Base-by-base conservation (phyloP, 1,140 invertebrate species). In the Procambarus clarkii region DNA sequence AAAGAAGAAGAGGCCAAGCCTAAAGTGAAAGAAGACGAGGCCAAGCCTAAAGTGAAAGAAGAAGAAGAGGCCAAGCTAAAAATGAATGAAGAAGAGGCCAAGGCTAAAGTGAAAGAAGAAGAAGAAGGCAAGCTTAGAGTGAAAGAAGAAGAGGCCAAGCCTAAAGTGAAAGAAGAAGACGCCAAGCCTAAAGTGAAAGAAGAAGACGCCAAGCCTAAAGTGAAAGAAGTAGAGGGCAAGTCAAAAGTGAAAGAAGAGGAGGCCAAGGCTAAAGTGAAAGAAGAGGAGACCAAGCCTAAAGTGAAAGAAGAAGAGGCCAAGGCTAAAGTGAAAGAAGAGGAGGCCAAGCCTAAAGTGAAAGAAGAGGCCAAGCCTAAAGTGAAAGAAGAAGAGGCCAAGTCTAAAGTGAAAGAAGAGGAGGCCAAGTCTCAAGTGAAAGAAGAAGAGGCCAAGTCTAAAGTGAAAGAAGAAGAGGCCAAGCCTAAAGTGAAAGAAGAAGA, bases 301-400 rank as follows among this genome's bases (percentile, higher is more conserved):
- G 24, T 74, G 46, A 85, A 74, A n/a, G 24, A 58, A 54, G 34
- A 54, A 77, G 76, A 46, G 44, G 11, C 13, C 9, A 48, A 48
- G n/a, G 0, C 34, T 34, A 79, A 93, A 92, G 71, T 86, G 76
- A 92, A n/a, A n/a, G n/a, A 93, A 94, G 76, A 91, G 91, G 86
- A 92, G 46, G 45, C n/a, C n/a, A 85, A 76, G 18, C 44, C 24
- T 11, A 60, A 60, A 44, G 46, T 76, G n/a, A 24, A 34, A 44
- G 18, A 84, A 5, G n/a, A 84, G 13, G 44, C 7, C 15, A 34
- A 44, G 24, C 21, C 50, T 60, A 9, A 84, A 84, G 34, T 45
- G 60, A 34, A 34, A 34, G 34, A 34, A 34, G 34, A 0, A 1
- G 34, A 34, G 34, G 34, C 34, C 34, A 34, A 34, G 34, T 34